Evolutionary conservation across 2,113 vertebrate genomes (phyloP).

Genomic region (Drymodes brunneopygia): DNA sequence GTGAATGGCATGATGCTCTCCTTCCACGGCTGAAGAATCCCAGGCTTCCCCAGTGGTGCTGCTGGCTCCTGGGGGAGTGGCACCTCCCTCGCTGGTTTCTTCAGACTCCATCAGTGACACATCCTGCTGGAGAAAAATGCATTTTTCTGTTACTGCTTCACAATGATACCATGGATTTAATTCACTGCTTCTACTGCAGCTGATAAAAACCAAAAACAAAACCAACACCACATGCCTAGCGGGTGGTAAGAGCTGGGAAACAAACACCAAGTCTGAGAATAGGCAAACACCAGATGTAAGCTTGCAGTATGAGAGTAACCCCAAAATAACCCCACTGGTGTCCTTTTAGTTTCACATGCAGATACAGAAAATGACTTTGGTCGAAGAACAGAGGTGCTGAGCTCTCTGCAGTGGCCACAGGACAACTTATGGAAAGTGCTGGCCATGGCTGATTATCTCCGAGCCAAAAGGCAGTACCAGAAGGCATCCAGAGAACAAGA

Average conservation of each 20-base stretch:
- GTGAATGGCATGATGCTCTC: neutral
- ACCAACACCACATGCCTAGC: neutral
- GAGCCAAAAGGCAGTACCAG: neutral
- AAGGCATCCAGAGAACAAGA: neutral
- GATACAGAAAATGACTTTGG: neutral
- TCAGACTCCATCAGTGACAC: conserved; percentile 68
- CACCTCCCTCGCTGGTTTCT: conserved; percentile 5
- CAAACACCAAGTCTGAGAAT: neutral
- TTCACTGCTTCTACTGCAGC: neutral
- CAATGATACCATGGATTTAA: neutral
- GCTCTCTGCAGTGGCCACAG: neutral
- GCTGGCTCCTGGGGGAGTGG: neutral
- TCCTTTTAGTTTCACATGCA: neutral
- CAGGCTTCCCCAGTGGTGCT: neutral
- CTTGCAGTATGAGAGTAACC: neutral
- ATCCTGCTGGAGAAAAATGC: conserved; percentile 26
- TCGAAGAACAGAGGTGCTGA: neutral
- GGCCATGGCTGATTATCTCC: neutral
- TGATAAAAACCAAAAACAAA: neutral
- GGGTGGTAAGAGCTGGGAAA: neutral
- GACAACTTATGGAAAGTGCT: neutral
- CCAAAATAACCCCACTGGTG: neutral
- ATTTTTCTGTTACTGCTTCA: neutral
- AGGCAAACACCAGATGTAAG: neutral
- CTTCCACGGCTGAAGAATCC: neutral